A percentile compares a stretch with the other conserved stretches of the same genome.
Evolutionary conservation across 2,888 invertebrate species (phyloP).

Genomic region (Lycocerus yunnanus): DNA sequence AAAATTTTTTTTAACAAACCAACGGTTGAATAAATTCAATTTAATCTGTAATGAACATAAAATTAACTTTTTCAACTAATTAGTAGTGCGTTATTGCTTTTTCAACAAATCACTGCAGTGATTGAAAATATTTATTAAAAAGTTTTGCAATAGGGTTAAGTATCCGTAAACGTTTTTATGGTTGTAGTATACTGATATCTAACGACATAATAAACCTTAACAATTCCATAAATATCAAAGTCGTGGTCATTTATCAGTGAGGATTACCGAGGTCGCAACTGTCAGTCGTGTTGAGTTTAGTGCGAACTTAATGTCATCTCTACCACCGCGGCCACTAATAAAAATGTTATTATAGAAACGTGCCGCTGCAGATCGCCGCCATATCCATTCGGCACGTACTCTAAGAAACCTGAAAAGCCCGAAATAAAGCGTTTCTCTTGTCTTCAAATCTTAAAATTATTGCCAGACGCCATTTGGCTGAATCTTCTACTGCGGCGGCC

Average conservation of each 20-base stretch:
- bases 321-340: slow-evolving; percentile 51
- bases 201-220: slow-evolving; percentile 42
- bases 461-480: slow-evolving; percentile 27
- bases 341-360: slow-evolving; percentile 54
- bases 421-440: slow-evolving; percentile 32
- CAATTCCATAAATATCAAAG: slow-evolving; percentile 47
- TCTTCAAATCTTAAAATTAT: slow-evolving; percentile 32
- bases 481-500: slow-evolving; percentile 17
- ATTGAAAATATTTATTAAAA: slow-evolving; percentile 26
- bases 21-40: background rate
- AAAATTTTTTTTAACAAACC: background rate
- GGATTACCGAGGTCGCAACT: slow-evolving; percentile 46
- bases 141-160: slow-evolving; percentile 14
- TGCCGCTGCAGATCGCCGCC: slow-evolving; percentile 42
- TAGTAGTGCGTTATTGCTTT: background rate
- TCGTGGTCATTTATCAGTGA: slow-evolving; percentile 46
- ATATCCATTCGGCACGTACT: slow-evolving; percentile 26
- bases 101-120: slow-evolving; percentile 12
- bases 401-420: slow-evolving; percentile 28
- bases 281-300: slow-evolving; percentile 47
- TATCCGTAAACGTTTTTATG: slow-evolving; percentile 27
- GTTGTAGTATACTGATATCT: slow-evolving; percentile 27
- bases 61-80: background rate
- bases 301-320: slow-evolving; percentile 52
- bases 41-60: background rate